Base-by-base conservation (phyloP, 2,113 vertebrate genomes). In the Hyaena hyaena region DNA sequence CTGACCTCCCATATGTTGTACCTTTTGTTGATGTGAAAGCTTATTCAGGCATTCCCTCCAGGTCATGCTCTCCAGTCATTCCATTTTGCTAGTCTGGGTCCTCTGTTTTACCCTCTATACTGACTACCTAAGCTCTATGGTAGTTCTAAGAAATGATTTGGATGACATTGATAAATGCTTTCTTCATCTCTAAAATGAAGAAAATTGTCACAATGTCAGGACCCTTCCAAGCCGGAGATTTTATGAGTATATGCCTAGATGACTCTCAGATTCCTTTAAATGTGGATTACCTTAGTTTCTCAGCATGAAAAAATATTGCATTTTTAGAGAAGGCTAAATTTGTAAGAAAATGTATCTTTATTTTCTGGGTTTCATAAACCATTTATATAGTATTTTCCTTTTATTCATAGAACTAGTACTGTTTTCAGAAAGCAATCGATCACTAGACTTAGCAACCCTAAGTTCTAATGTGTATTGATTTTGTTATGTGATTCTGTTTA, bases 21-120 rank as follows among this genome's bases (percentile, higher is more conserved):
- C 28, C 28, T 82, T 4, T 87, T 43, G 12, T 11, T 63, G 10
- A 1, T 7, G 4, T 15, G 35, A 45, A 48, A 28, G 2, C 77
- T 66, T n/a, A 7, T 4, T 55, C 9, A 4, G 4, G 24, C 77
- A 19, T 35, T 92, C 7, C 43, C 16, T 43, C 26, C 21, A n/a
- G 19, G 5, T 10, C 55, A 10, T 12, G 3, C 1, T 58, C 0
- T 3, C 7, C 15, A 33, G 23, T 68, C 28, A 15, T 1, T 2
- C 26, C 43, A 3, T 10, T 2, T 5, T n/a, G 11, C 5, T 33
- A 53, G 5, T 6, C 21, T 39, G 21, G 4, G 9, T 21, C 26
- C 5, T 82, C 63, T 74, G 33, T 63, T 90, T 82, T 35, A 33
- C 0, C 23, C 4, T 39, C 19, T 16, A 7, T 16, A 4, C 0